These are phyloP conservation scores for Aricia agestis DNA, from an alignment of 1,140 invertebrate genomes.

Conservation along the genomic window DNA sequence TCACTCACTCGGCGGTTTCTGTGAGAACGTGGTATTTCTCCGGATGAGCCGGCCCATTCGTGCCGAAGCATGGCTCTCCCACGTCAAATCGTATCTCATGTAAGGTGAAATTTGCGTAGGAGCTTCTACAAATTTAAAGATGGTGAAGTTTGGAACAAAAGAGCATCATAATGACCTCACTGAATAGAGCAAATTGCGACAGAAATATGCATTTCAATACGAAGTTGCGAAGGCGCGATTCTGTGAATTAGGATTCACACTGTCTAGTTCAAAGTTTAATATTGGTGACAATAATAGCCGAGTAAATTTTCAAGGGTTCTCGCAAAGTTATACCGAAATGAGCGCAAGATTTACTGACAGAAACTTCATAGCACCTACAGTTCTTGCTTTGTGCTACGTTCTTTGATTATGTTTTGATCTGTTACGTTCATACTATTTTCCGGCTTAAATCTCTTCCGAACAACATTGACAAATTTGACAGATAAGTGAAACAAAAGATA, in stretches of 20 bases:
- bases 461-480: too few species aligned
- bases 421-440: too few species aligned
- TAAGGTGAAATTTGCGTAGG: background rate
- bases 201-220: slow-evolving; percentile 11
- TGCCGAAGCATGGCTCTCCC: too few species aligned
- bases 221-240: background rate
- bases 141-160: slow-evolving; percentile 2
- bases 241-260: background rate
- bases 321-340: background rate
- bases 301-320: background rate
- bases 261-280: slow-evolving; percentile 1
- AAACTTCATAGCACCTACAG: background rate
- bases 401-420: too few species aligned
- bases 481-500: too few species aligned
- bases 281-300: background rate
- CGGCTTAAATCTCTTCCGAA: too few species aligned
- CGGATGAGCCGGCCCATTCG: too few species aligned
- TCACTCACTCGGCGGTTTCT: too few species aligned
- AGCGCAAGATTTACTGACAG: background rate
- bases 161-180: slow-evolving; percentile 1
- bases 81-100: background rate
- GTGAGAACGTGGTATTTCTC: too few species aligned
- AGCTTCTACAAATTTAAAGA: background rate
- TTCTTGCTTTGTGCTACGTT: background rate
- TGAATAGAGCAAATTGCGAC: background rate